Evolutionary conservation across 2,888 invertebrate species (phyloP).

Genomic region (Strigamia crassipes): DNA sequence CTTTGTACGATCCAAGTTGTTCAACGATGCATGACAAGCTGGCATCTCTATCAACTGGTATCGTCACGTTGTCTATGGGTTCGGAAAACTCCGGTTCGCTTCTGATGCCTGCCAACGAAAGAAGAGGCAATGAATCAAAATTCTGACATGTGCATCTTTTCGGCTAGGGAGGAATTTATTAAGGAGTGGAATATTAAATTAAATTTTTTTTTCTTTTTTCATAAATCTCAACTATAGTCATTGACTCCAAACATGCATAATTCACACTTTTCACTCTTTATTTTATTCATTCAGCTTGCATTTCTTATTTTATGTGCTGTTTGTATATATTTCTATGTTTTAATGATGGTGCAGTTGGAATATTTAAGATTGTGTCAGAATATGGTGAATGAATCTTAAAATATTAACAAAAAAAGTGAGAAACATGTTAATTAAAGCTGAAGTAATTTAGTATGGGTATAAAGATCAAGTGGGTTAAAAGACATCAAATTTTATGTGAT

Average conservation of each 20-base stretch:
- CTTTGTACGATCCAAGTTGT: conserved; percentile 20
- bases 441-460: neutral
- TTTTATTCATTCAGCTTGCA: neutral
- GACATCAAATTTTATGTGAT: conserved; percentile 13
- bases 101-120: conserved; percentile 35
- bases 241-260: neutral
- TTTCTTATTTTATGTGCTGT: neutral
- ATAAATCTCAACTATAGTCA: neutral
- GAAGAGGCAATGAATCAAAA: conserved; percentile 24
- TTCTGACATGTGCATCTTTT: neutral
- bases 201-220: neutral
- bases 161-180: conserved; percentile 6
- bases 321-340: neutral
- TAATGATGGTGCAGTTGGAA: neutral
- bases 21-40: conserved; percentile 45
- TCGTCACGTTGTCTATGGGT: conserved; percentile 44
- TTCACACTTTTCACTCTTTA: neutral
- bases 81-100: conserved; percentile 33
- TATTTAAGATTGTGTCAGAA: neutral
- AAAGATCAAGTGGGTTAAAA: conserved; percentile 11
- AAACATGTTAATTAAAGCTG: conserved; percentile 7
- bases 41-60: conserved; percentile 46
- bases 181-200: neutral
- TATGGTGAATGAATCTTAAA: neutral
- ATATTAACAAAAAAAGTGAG: neutral